phyloP scores from a whole-genome alignment of 2,888 invertebrate genomes.

The Magallana nippona region DNA sequence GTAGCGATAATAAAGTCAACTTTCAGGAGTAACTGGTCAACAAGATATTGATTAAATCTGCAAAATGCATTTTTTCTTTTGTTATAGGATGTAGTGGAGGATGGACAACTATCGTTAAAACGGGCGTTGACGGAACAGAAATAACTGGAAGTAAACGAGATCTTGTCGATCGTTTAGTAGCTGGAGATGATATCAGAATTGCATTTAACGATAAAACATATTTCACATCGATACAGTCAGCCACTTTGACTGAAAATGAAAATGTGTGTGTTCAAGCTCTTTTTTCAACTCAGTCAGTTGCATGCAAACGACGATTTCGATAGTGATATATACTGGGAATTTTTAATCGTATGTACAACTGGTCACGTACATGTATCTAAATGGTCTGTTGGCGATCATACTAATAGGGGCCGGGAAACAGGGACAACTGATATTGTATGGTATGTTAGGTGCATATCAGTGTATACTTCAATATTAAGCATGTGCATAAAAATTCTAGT shows the following conservation, averaged over 20 bases:
- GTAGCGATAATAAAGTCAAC: no score
- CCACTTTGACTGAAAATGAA: neutral
- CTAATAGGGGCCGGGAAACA: slow-evolving; percentile 6
- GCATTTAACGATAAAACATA: neutral
- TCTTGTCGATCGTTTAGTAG: neutral
- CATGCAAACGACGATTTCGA: neutral
- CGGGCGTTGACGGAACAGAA: neutral
- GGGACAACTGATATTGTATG: slow-evolving; percentile 7
- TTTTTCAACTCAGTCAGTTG: neutral
- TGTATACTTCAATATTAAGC: no score
- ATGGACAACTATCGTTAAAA: neutral
- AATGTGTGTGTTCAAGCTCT: slow-evolving; percentile 13
- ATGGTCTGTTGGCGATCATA: slow-evolving; percentile 39
- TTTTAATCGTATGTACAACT: slow-evolving; percentile 22
- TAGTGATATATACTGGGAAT: slow-evolving; percentile 37
- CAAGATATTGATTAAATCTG: no score
- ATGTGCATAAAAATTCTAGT: no score
- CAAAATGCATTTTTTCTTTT: no score
- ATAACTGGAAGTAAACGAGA: neutral
- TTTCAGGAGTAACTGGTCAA: no score
- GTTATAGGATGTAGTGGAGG: neutral
- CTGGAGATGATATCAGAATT: neutral
- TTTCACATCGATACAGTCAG: slow-evolving; percentile 4
- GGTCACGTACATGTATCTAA: slow-evolving; percentile 26
- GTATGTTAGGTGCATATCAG: neutral